phyloP scores from a whole-genome alignment of 2,888 invertebrate species.

The Reticulitermes lucifugus region DNA sequence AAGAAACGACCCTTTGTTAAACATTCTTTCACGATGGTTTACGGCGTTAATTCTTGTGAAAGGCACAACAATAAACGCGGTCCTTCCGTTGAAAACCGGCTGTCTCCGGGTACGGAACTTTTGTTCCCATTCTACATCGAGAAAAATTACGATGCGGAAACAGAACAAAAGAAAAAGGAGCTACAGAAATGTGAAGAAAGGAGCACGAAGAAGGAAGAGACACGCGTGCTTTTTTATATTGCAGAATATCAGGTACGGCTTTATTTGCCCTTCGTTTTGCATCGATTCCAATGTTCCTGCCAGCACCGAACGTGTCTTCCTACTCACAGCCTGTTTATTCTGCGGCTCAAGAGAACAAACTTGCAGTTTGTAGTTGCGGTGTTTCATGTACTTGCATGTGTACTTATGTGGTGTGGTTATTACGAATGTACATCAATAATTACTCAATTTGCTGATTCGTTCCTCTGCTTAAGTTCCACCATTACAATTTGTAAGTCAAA shows the following conservation, averaged over 20 bases:
- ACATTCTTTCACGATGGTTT: neutral
- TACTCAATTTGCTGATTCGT: too few species aligned
- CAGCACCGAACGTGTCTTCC: too few species aligned
- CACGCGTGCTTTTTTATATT: neutral
- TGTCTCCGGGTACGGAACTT: neutral
- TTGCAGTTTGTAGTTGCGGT: too few species aligned
- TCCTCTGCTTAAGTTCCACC: too few species aligned
- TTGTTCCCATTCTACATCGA: neutral
- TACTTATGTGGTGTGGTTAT: too few species aligned
- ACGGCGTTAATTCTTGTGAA: neutral
- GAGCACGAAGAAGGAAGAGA: neutral
- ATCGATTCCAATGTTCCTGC: too few species aligned
- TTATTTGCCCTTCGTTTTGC: neutral
- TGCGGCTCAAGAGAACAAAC: too few species aligned
- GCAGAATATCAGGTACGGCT: neutral
- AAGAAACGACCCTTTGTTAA: neutral
- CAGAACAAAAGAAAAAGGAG: neutral
- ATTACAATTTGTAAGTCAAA: too few species aligned
- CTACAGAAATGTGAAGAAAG: neutral
- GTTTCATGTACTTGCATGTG: too few species aligned
- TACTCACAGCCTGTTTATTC: too few species aligned
- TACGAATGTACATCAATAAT: too few species aligned
- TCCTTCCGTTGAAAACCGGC: neutral
- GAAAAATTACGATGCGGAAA: neutral
- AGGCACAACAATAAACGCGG: neutral